Conservation (phyloP, 2,797 vertebrate genomes). For the Acanthopagrus latus region DNA sequence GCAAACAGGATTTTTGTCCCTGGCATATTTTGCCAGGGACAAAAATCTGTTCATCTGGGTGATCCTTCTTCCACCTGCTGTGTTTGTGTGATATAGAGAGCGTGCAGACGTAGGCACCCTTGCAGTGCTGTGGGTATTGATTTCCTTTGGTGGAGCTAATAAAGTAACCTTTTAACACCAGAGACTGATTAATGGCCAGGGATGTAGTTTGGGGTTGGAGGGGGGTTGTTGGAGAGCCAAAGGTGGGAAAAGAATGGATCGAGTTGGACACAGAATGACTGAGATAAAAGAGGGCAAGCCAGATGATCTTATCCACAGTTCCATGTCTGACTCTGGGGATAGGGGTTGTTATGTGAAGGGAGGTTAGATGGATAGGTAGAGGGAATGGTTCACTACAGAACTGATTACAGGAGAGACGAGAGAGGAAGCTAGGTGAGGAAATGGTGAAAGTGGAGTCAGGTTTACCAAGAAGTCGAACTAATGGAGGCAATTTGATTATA, state of each 20-base stretch:
- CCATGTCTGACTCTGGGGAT: constrained; percentile 58
- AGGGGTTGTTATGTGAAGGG: constrained; percentile 47
- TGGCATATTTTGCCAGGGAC: constrained; percentile 30
- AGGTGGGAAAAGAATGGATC: constrained; percentile 58
- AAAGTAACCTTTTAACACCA: constrained; percentile 82
- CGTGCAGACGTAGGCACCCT: constrained; percentile 61
- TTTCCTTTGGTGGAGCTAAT: constrained; percentile 81
- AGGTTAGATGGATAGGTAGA: constrained; percentile 61
- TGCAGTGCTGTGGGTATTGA: constrained; percentile 73
- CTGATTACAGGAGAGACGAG: constrained; percentile 42
- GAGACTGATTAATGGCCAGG: constrained; percentile 73
- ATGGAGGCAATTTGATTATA: constrained; percentile 29
- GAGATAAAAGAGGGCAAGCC: constrained; percentile 57
- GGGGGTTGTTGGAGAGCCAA: constrained; percentile 30
- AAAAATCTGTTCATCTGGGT: constrained; percentile 9
- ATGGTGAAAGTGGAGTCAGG: constrained; percentile 45
- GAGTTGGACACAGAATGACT: constrained; percentile 53
- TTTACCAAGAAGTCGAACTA: constrained; percentile 39
- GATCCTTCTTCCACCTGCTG: constrained; percentile 46
- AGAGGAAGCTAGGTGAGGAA: constrained; percentile 38
- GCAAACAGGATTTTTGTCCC: constrained; percentile 22
- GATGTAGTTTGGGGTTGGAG: constrained; percentile 51
- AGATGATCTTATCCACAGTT: constrained; percentile 61
- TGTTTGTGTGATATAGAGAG: constrained; percentile 53
- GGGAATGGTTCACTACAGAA: constrained; percentile 47